A percentile compares a stretch with the other conserved stretches of the same genome.
Conservation (phyloP, 2,113 vertebrate genomes). For the Platysteira castanea region DNA sequence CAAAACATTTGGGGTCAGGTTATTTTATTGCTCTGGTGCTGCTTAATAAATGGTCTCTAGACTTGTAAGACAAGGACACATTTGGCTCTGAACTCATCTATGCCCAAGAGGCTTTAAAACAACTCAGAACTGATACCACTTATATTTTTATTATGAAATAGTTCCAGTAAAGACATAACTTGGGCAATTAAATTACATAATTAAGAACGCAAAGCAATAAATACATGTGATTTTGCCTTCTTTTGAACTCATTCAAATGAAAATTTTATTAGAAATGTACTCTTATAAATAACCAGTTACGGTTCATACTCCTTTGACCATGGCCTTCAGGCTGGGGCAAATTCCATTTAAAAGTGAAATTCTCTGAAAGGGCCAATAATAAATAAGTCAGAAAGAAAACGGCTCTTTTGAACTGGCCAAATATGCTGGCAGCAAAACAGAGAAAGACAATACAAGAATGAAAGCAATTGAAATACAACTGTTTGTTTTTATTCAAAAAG, state of each 20-base stretch:
- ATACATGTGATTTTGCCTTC: not conserved
- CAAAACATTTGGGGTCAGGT: not conserved
- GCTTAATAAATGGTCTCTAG: not conserved
- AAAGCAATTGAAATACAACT: not conserved
- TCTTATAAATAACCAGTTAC: not conserved
- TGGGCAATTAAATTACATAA: not conserved
- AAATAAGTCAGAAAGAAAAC: not conserved
- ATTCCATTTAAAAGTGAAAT: constrained; percentile 24
- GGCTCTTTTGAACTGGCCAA: not conserved
- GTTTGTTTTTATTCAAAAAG: not conserved
- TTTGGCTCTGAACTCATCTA: constrained; percentile 2
- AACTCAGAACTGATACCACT: not conserved
- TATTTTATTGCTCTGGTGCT: constrained; percentile 3
- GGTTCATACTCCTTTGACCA: not conserved
- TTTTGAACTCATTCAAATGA: constrained; percentile 13
- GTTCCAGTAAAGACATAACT: constrained; percentile 15
- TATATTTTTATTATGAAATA: constrained; percentile 1
- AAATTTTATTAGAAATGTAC: not conserved
- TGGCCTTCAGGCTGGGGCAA: not conserved
- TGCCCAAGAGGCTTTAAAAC: not conserved
- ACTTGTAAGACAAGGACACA: not conserved
- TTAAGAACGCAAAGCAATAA: constrained; percentile 16
- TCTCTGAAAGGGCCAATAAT: not conserved
- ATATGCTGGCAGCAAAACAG: constrained; percentile 1
- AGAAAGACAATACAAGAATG: not conserved